These are phyloP conservation scores for Pentalonia nigronervosa DNA, from an alignment of 1,140 invertebrate species.

Conservation along the genomic window DNA sequence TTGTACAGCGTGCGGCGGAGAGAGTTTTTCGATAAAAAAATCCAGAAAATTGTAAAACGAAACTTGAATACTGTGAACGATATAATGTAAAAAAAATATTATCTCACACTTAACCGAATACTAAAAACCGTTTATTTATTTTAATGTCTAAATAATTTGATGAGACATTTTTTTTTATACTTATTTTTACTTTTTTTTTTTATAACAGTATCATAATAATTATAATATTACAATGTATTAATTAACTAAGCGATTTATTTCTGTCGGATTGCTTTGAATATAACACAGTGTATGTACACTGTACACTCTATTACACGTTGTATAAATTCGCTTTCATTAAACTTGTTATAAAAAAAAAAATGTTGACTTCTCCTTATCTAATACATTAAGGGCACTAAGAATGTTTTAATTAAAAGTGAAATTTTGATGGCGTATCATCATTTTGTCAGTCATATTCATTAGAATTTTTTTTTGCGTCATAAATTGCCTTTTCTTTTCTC, in stretches of 20 bases:
- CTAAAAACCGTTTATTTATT: background rate
- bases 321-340: background rate
- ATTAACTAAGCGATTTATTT: background rate
- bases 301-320: background rate
- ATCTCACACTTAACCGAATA: background rate
- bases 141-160: slow-evolving; percentile 12
- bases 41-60: background rate
- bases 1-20: slow-evolving; percentile 66
- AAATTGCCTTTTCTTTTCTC: background rate
- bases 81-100: background rate
- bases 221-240: background rate
- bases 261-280: background rate
- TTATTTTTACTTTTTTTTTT: background rate
- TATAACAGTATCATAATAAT: background rate
- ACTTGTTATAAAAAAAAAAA: background rate
- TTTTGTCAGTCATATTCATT: background rate
- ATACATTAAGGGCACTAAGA: background rate
- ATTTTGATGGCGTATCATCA: background rate
- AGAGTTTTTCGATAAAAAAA: slow-evolving; percentile 51
- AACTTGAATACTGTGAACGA: background rate
- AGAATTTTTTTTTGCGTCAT: background rate
- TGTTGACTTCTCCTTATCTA: background rate
- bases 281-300: background rate
- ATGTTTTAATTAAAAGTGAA: slow-evolving; percentile 36
- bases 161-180: background rate